Evolutionary conservation across 2,797 vertebrate genomes (phyloP).

Genomic region (Notamacropus eugenii): DNA sequence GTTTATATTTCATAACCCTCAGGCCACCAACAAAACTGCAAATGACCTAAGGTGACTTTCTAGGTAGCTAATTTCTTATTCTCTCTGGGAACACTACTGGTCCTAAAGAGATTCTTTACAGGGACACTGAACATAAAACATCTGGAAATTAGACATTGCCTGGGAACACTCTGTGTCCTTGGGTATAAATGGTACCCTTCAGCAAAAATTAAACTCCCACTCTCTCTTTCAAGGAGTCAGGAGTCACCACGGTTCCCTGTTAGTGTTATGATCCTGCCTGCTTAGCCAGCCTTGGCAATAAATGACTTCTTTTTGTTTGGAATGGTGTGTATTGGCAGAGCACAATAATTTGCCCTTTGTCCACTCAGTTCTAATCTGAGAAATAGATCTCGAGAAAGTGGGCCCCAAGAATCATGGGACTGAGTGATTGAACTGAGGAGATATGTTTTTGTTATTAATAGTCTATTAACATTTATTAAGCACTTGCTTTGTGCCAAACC

Average conservation of each 20-base stretch:
- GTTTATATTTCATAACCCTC: neutral
- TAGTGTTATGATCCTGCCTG: neutral
- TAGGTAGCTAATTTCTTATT: neutral
- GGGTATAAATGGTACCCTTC: neutral
- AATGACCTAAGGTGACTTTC: neutral
- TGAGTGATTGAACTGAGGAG: neutral
- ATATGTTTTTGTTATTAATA: neutral
- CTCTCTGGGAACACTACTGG: neutral
- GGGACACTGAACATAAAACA: neutral
- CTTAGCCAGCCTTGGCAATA: neutral
- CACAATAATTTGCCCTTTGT: neutral
- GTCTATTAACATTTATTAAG: neutral
- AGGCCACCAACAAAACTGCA: neutral
- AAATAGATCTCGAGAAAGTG: neutral
- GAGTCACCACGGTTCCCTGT: neutral
- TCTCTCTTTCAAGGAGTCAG: neutral
- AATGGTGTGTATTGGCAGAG: neutral
- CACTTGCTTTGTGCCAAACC: neutral
- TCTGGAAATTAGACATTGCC: neutral
- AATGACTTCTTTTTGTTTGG: neutral
- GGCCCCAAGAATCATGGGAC: neutral
- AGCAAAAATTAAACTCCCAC: neutral
- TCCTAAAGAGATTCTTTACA: neutral
- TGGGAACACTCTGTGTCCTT: neutral
- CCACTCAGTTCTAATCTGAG: neutral